These are phyloP conservation scores for Tenthredo notha DNA, from an alignment of 2,888 invertebrate species.

Conservation along the genomic window DNA sequence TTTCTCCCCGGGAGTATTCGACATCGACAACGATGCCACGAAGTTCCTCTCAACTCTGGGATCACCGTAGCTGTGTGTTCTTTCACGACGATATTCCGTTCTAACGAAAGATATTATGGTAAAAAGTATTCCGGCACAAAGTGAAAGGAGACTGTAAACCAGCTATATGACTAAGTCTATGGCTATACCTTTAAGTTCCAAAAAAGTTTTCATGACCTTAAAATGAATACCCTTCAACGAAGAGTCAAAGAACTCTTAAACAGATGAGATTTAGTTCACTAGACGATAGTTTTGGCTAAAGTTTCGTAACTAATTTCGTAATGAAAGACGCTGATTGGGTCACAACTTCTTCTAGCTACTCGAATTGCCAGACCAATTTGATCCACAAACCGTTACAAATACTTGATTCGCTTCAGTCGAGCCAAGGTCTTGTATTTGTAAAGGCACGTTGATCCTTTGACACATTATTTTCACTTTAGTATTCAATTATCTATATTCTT, in stretches of 20 bases:
- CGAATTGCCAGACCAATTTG: not conserved
- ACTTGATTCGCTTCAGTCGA: slow-evolving; percentile 9
- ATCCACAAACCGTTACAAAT: slow-evolving; percentile 13
- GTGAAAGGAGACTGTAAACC: slow-evolving; percentile 43
- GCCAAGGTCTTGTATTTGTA: slow-evolving; percentile 23
- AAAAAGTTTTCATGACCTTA: slow-evolving; percentile 17
- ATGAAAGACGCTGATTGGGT: slow-evolving; percentile 13
- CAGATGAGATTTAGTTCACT: not conserved
- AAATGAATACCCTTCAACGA: not conserved
- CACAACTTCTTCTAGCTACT: slow-evolving; percentile 4
- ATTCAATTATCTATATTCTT: not conserved
- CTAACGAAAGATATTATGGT: slow-evolving; percentile 36
- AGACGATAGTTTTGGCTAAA: not conserved
- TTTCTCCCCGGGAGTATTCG: slow-evolving; percentile 45
- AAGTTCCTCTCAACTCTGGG: slow-evolving; percentile 44
- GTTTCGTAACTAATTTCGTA: slow-evolving; percentile 44
- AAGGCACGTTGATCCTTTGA: slow-evolving; percentile 14
- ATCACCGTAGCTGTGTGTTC: not conserved
- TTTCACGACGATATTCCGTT: slow-evolving; percentile 40
- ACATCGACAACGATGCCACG: slow-evolving; percentile 22
- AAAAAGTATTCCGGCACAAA: slow-evolving; percentile 41
- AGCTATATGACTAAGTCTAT: slow-evolving; percentile 1
- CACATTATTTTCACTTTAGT: not conserved
- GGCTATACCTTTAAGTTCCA: not conserved
- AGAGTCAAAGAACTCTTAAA: slow-evolving; percentile 32